Conservation (phyloP, 2,113 vertebrate species). For the Speoplatyrhinus poulsoni region DNA sequence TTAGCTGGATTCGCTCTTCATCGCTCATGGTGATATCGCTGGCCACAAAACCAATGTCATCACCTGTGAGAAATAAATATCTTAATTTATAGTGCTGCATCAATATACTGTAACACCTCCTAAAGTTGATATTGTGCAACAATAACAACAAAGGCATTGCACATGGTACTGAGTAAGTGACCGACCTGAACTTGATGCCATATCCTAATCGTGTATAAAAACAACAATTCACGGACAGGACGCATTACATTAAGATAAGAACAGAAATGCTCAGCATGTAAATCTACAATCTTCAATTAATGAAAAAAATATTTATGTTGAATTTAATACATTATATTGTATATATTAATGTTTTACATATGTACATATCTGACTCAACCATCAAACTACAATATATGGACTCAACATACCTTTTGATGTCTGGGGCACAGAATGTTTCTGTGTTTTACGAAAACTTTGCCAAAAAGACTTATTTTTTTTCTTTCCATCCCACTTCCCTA, state of each 20-base stretch:
- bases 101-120: too few relatives aligned
- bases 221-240: too few relatives aligned
- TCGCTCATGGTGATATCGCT: constrained; percentile 98
- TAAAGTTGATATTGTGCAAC: too few relatives aligned
- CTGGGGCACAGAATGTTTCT: constrained; percentile 85
- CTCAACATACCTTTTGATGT: constrained; percentile 84
- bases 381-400: too few relatives aligned
- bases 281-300: too few relatives aligned
- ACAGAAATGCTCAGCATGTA: too few relatives aligned
- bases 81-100: background rate
- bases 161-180: too few relatives aligned
- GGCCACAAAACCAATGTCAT: constrained; percentile 92
- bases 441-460: constrained; percentile 92
- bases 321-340: background rate
- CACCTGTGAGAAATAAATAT: constrained; percentile 74
- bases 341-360: background rate
- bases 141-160: too few relatives aligned
- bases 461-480: constrained; percentile 96
- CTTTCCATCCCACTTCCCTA: constrained; percentile 91
- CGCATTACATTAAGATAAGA: too few relatives aligned
- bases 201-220: too few relatives aligned
- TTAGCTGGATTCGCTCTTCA: constrained; percentile 95
- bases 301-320: too few relatives aligned
- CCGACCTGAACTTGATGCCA: too few relatives aligned
- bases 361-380: background rate